Conservation (phyloP, 64 coral and sea anemone species). For the Anthopleura sola region DNA sequence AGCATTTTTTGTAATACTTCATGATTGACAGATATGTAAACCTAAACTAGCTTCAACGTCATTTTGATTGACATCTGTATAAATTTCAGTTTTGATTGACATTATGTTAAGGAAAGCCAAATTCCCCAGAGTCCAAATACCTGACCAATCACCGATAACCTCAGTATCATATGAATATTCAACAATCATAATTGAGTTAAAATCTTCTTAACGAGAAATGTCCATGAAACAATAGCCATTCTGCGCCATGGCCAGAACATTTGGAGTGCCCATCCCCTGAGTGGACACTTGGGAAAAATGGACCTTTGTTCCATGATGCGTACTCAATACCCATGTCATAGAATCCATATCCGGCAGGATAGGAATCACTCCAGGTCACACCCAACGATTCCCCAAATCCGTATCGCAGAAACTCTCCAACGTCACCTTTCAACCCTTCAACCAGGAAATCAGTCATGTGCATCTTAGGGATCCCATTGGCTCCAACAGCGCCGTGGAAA, state of each 20-base stretch:
- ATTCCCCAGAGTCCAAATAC: no score
- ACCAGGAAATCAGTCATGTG: constrained; percentile 74
- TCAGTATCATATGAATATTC: no score
- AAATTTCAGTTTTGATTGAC: no score
- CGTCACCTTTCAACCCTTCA: constrained; percentile 76
- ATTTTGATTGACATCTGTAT: no score
- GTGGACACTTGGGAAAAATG: constrained; percentile 80
- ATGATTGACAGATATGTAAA: no score
- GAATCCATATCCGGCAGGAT: constrained; percentile 73
- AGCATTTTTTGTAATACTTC: no score
- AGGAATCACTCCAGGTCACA: constrained; percentile 55
- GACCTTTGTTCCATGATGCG: constrained; percentile 33
- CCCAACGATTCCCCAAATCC: constrained; percentile 59
- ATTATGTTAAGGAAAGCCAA: no score
- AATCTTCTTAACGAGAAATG: no score
- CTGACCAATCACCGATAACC: no score
- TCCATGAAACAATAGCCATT: no score
- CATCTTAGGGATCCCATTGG: constrained; percentile 68
- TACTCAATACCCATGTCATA: constrained; percentile 25
- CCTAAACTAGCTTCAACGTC: no score
- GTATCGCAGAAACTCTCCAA: constrained; percentile 47
- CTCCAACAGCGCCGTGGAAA: constrained; percentile 46
- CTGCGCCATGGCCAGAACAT: background rate
- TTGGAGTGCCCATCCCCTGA: constrained; percentile 33
- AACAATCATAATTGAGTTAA: no score